These are phyloP conservation scores for Metopia argyrocephala DNA, from an alignment of 2,888 invertebrate genomes.

Conservation along the genomic window DNA sequence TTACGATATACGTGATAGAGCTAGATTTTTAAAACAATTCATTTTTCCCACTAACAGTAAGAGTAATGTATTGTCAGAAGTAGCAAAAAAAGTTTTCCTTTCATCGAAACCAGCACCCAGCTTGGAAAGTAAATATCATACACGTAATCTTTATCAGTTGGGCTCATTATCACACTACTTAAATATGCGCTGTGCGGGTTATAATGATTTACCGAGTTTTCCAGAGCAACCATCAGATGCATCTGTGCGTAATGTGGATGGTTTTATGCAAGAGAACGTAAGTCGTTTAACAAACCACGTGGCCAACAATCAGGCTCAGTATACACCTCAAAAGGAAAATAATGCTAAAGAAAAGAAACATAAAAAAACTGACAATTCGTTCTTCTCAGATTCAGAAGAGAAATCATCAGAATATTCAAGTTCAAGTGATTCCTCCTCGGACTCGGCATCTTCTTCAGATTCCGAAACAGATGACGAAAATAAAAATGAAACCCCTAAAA, in stretches of 20 bases:
- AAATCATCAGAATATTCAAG: slow-evolving; percentile 76
- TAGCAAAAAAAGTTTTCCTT: slow-evolving; percentile 91
- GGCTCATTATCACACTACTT: slow-evolving; percentile 97
- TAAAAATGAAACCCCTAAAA: slow-evolving; percentile 29
- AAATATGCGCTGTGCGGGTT: slow-evolving; percentile 90
- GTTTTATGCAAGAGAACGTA: slow-evolving; percentile 72
- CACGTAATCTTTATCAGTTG: slow-evolving; percentile 92
- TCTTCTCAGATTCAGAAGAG: slow-evolving; percentile 80
- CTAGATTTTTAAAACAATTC: slow-evolving; percentile 91
- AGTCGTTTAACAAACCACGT: slow-evolving; percentile 72
- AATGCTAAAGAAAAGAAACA: slow-evolving; percentile 69
- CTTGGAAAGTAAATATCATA: slow-evolving; percentile 90
- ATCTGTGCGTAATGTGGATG: slow-evolving; percentile 85
- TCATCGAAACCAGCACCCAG: slow-evolving; percentile 96
- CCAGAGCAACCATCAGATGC: slow-evolving; percentile 88
- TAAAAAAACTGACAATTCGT: slow-evolving; percentile 77
- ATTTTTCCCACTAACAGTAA: slow-evolving; percentile 82
- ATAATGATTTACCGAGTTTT: slow-evolving; percentile 91
- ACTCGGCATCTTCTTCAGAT: slow-evolving; percentile 64
- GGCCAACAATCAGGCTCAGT: slow-evolving; percentile 65
- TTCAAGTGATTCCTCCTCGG: slow-evolving; percentile 70
- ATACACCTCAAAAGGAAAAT: slow-evolving; percentile 61
- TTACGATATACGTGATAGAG: slow-evolving; percentile 97
- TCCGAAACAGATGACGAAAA: slow-evolving; percentile 60
- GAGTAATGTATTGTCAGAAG: slow-evolving; percentile 81